Conservation (phyloP, 2,888 invertebrate genomes). For the Tridacna crocea region DNA sequence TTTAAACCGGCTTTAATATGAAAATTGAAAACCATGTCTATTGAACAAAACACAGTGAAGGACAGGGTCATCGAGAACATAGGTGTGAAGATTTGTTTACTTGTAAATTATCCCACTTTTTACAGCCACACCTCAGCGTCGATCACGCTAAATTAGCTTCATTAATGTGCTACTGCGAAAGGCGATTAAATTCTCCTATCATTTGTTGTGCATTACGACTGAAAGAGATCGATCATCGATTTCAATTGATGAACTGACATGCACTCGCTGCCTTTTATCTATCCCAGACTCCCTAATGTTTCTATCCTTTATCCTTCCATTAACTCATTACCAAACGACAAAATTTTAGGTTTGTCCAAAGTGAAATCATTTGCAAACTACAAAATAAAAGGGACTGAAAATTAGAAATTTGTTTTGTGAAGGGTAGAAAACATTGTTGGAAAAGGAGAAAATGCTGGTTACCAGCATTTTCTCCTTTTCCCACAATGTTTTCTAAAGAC, state of each 20-base stretch:
- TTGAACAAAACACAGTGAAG: too few relatives aligned
- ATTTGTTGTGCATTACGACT: not conserved
- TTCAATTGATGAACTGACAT: conserved; percentile 7
- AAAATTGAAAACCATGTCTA: too few relatives aligned
- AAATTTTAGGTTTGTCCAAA: too few relatives aligned
- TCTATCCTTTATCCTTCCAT: too few relatives aligned
- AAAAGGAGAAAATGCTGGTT: not conserved
- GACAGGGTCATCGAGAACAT: not conserved
- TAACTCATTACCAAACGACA: not conserved
- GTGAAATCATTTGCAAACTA: too few relatives aligned
- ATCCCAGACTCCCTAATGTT: too few relatives aligned
- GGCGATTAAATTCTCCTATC: conserved; percentile 11
- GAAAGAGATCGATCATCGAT: conserved; percentile 16
- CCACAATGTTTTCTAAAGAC: not conserved
- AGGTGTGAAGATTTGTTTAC: conserved; percentile 1
- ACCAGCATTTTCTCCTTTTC: not conserved
- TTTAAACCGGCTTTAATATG: too few relatives aligned
- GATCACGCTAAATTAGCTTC: not conserved
- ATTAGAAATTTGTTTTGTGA: too few relatives aligned
- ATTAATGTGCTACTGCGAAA: conserved; percentile 19
- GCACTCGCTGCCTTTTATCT: conserved; percentile 7
- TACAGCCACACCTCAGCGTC: not conserved
- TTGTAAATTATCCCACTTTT: not conserved
- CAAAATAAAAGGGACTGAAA: too few relatives aligned
- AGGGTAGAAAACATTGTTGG: too few relatives aligned